Evolutionary conservation across 2,113 vertebrate species (phyloP).

Genomic region (Felis catus): DNA sequence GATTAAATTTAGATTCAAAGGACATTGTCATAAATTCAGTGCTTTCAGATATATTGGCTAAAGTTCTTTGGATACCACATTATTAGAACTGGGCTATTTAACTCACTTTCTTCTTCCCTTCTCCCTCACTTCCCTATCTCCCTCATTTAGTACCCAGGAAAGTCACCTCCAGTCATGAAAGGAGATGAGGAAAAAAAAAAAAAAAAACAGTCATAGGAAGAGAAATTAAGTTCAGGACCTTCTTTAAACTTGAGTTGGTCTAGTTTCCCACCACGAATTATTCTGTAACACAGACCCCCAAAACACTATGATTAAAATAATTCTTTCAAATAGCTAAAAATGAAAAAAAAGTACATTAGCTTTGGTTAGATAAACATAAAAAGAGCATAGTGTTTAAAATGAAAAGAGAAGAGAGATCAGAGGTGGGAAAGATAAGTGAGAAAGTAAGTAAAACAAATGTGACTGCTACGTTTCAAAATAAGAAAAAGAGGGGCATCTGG

Average conservation of each 20-base stretch:
- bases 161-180: background rate
- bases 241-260: background rate
- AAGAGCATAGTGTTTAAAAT: background rate
- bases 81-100: background rate
- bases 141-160: background rate
- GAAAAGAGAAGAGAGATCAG: background rate
- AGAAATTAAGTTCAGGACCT: background rate
- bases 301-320: background rate
- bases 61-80: background rate
- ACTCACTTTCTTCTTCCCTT: background rate
- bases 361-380: background rate
- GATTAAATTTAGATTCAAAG: constrained; percentile 22
- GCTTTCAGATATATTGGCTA: background rate
- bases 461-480: background rate
- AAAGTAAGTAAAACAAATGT: background rate
- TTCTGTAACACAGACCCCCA: background rate
- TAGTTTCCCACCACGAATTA: background rate
- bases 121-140: background rate
- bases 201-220: background rate
- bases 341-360: background rate
- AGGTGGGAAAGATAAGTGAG: background rate
- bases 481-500: background rate
- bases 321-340: background rate
- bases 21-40: background rate
- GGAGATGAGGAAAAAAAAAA: background rate